Evolutionary conservation across 2,888 invertebrate species (phyloP).

Genomic region (Drosophila affinis): DNA sequence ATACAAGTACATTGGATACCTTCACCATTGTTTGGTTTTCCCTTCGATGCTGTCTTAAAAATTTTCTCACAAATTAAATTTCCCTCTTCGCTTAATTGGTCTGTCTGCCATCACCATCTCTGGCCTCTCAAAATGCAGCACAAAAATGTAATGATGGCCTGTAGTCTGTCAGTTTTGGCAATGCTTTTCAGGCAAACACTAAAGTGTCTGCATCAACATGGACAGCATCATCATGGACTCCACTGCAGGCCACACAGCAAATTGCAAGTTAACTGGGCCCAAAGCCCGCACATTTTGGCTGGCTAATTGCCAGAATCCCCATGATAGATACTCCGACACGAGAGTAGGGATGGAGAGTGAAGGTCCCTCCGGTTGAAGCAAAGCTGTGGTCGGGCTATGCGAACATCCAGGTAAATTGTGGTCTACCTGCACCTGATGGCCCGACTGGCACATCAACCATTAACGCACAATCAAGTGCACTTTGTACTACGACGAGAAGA

Average conservation of each 20-base stretch:
- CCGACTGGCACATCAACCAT: slow-evolving; percentile 10
- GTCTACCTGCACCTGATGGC: slow-evolving; percentile 39
- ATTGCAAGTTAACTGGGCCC: slow-evolving; percentile 45
- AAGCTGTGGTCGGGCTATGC: slow-evolving; percentile 2
- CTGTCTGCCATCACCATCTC: neutral
- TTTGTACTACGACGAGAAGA: neutral
- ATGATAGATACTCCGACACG: neutral
- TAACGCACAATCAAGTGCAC: slow-evolving; percentile 17
- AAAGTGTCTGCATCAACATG: slow-evolving; percentile 36
- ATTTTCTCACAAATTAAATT: neutral
- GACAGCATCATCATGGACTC: slow-evolving; percentile 27
- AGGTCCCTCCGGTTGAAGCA: neutral
- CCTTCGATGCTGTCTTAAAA: too few relatives aligned
- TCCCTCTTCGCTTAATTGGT: neutral
- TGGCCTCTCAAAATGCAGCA: neutral
- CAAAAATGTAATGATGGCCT: slow-evolving; percentile 3
- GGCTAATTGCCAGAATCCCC: slow-evolving; percentile 40
- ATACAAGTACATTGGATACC: neutral
- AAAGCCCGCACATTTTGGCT: slow-evolving; percentile 43
- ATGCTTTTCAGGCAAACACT: slow-evolving; percentile 14
- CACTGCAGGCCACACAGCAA: slow-evolving; percentile 22
- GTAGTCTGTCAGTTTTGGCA: neutral
- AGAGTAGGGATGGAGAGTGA: too few relatives aligned
- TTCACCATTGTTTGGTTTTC: neutral
- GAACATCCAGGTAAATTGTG: slow-evolving; percentile 42